Base-by-base conservation (phyloP, 2,113 vertebrate genomes). In the Carassius gibelio region DNA sequence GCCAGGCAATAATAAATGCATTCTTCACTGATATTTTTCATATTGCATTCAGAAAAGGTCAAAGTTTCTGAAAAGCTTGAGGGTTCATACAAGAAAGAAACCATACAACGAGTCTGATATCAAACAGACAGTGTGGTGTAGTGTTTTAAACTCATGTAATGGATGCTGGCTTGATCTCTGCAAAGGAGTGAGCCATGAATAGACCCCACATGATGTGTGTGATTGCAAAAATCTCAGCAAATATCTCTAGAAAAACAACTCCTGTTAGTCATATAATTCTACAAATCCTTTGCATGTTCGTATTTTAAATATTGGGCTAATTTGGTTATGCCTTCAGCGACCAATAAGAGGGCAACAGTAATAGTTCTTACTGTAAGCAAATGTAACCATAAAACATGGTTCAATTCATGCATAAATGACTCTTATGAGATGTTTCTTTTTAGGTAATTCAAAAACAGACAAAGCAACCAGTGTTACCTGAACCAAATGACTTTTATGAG, bases 1-100 rank as follows among this genome's bases (percentile, higher is more conserved):
- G 42, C 38, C 68, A 72, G 55, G 62, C 85, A 71, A 76, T 83
- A 89, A 89, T 59, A 77, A 21, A 80, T 84, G 84, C 30, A 81
- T 85, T 89, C 61, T 83, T 78, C 23, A 19, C 75, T 74, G 36
- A 48, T 80, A 64, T 81, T 87, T 84, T 80, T 77, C 48, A 85
- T 77, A 57, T 76, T 81, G 57, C 61, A 57, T 80, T 71, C 26
- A 8, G 62, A 75, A 81, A 82, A 55, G 74, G 62, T 85, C 34
- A 83, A 50, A 61, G 85, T 45, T 75, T 57, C 72, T 59, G 13
- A 75, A 69, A 86, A 69, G 59, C 45, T 34, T 59, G 26, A 59
- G 36, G 66, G 17, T 71, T 61, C 19, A 17, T 61, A 81, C 36
- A 81, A 62, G 84, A 85, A 76, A 74, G 34, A 66, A 64, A 85